These are phyloP conservation scores for Helleia helle DNA, from an alignment of 2,888 invertebrate species.

Conservation along the genomic window DNA sequence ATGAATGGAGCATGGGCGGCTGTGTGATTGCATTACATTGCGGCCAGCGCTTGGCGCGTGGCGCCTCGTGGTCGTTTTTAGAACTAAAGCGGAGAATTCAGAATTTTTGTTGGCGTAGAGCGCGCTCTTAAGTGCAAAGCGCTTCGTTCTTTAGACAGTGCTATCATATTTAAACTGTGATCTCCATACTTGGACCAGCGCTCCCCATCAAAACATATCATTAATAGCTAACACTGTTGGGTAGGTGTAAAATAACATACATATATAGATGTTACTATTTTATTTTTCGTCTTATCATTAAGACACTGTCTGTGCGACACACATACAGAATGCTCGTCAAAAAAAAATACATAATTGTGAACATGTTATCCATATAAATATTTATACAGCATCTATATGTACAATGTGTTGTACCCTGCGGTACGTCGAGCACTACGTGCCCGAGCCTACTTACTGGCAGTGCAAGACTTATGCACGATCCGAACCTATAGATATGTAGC, in stretches of 20 bases:
- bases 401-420: slow-evolving; percentile 34
- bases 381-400: slow-evolving; percentile 71
- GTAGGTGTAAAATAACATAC: slow-evolving; percentile 38
- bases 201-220: too few relatives aligned
- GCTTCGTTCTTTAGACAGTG: too few relatives aligned
- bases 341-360: slow-evolving; percentile 38
- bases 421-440: slow-evolving; percentile 48
- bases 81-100: too few relatives aligned
- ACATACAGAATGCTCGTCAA: slow-evolving; percentile 58
- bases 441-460: slow-evolving; percentile 58
- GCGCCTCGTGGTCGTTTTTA: too few relatives aligned
- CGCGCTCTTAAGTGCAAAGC: too few relatives aligned
- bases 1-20: too few relatives aligned
- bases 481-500: slow-evolving; percentile 56
- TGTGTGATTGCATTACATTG: too few relatives aligned
- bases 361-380: slow-evolving; percentile 57
- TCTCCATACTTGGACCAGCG: too few relatives aligned
- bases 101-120: too few relatives aligned
- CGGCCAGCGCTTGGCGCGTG: too few relatives aligned
- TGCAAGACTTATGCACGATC: slow-evolving; percentile 53
- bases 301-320: slow-evolving; percentile 58
- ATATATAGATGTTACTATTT: slow-evolving; percentile 61
- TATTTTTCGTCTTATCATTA: slow-evolving; percentile 60
- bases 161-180: too few relatives aligned
- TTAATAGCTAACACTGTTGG: too few relatives aligned